A percentile compares a stretch with the other conserved stretches of the same genome.
Evolutionary conservation across 2,113 vertebrate genomes (phyloP).

Genomic region (Hypomesus transpacificus): DNA sequence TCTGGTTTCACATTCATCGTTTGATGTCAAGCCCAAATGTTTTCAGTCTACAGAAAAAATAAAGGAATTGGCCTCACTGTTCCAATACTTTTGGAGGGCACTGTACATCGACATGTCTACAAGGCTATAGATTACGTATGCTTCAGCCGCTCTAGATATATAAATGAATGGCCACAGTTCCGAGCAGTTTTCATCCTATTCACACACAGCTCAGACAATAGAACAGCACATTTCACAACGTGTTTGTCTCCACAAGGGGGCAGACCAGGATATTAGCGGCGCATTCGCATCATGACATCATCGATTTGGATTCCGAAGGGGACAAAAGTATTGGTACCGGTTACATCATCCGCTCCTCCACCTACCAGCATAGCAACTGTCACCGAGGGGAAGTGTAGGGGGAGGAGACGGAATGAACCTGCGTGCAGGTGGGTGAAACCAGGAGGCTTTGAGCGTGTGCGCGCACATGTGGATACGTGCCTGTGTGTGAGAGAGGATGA

Average conservation of each 20-base stretch:
- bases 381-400: neutral
- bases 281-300: slow-evolving; percentile 66
- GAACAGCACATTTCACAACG: neutral
- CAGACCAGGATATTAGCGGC: slow-evolving; percentile 58
- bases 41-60: too few species aligned
- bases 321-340: slow-evolving; percentile 54
- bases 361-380: slow-evolving; percentile 56
- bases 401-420: neutral
- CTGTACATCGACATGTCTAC: too few species aligned
- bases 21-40: too few species aligned
- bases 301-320: slow-evolving; percentile 59
- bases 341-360: slow-evolving; percentile 58
- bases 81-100: too few species aligned
- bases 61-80: too few species aligned
- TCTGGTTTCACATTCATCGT: too few species aligned
- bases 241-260: slow-evolving; percentile 59
- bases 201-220: neutral
- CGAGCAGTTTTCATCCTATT: neutral
- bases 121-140: too few species aligned
- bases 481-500: neutral
- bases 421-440: neutral
- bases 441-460: neutral
- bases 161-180: too few species aligned
- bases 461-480: neutral
- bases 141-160: too few species aligned